Base-by-base conservation (phyloP, 2,113 vertebrate species). In the Cryptotis parvus region DNA sequence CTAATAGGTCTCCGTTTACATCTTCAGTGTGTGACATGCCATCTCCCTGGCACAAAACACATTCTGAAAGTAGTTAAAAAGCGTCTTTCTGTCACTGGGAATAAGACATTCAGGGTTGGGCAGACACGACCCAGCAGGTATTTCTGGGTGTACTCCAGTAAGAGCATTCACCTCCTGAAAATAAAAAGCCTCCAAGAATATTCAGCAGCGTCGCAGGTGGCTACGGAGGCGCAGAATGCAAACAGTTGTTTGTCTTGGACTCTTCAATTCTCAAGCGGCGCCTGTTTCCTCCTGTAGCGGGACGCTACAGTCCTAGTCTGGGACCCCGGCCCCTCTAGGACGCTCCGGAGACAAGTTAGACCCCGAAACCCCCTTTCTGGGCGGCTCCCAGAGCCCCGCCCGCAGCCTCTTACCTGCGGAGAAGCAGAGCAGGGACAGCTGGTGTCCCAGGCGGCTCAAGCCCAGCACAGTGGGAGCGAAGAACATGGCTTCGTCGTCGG, bases 401-500 rank as follows among this genome's bases (percentile, higher is more conserved):
- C 9, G n/a, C 31, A 45, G 77, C 49, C 65, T 84, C 97, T 91
- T 99, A 99, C 99, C 99, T 99, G 98, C 95, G 76, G 99, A 99
- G 95, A 99, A 98, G 97, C 99, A 99, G 39, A 99, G 98, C 96
- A 99, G 87, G 90, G 97, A 97, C 70, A 98, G 95, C 29, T 49
- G 92, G 92, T 94, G 98, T 4, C 98, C 94, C 73, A 97, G 96
- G 70, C 98, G 92, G 85, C 96, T 84, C 70, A 99, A 97, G 72
- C 97, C 95, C 35, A 99, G 90, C 83, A 99, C 94, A 3, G 99
- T 97, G 73, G 99, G 99, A 41, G 98, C 98, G 97, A 99, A 99
- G 97, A 99, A 99, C 99, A 99, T 98, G 8, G 98, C 98, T 94
- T 99, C 99, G 95, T 99, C 99, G 97, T 99, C 99, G 24, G 99